phyloP scores from a whole-genome alignment of 2,113 vertebrate genomes.

The Echinops telfairi region DNA sequence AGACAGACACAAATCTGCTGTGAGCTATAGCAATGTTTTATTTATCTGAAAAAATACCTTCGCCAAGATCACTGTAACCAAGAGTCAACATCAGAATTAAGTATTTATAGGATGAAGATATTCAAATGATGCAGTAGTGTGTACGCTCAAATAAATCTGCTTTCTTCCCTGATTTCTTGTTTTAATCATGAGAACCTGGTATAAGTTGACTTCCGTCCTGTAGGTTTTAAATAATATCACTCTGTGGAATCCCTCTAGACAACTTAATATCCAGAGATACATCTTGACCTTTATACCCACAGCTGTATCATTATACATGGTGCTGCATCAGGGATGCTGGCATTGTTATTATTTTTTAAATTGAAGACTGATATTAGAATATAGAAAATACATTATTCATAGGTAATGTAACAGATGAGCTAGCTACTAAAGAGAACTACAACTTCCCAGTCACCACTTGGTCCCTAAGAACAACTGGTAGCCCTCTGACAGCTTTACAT shows the following conservation, averaged over 20 bases:
- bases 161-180: not conserved
- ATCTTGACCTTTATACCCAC: conserved; percentile 13
- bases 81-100: not conserved
- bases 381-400: not conserved
- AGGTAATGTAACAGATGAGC: conserved; percentile 19
- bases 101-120: not conserved
- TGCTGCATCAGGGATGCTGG: not conserved
- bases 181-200: conserved; percentile 10
- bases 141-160: no score
- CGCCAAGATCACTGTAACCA: not conserved
- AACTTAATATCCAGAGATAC: not conserved
- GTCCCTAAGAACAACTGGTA: not conserved
- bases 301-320: not conserved
- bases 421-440: not conserved
- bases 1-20: not conserved
- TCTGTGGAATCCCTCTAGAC: not conserved
- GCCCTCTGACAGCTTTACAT: not conserved
- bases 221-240: not conserved
- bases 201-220: not conserved
- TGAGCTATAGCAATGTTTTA: not conserved
- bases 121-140: not conserved
- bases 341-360: conserved; percentile 5
- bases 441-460: not conserved
- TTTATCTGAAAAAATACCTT: not conserved
- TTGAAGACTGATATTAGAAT: not conserved